phyloP scores from a whole-genome alignment of 1,140 invertebrate genomes.

The Orchesella cincta region DNA sequence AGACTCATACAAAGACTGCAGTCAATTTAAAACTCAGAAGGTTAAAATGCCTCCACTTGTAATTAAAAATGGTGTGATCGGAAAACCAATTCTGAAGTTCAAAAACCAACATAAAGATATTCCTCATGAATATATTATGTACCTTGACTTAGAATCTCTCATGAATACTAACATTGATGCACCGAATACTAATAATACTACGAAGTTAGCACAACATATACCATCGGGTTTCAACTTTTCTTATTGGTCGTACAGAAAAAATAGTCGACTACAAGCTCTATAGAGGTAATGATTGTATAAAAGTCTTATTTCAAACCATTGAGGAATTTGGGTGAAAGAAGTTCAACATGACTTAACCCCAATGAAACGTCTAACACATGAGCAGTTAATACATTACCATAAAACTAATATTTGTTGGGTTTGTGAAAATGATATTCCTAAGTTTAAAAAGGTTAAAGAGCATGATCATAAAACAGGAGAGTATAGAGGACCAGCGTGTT shows the following conservation, averaged over 20 bases:
- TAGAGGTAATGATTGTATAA: neutral
- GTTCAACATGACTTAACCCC: neutral
- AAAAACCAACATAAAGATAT: conserved; percentile 2
- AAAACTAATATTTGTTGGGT: neutral
- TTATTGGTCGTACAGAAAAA: conserved; percentile 6
- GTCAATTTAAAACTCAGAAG: conserved; percentile 13
- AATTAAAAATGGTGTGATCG: neutral
- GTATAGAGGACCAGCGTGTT: neutral
- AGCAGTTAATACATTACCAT: neutral
- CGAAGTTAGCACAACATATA: conserved; percentile 13
- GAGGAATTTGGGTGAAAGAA: neutral
- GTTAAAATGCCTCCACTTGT: conserved; percentile 6
- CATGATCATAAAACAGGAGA: conserved; percentile 3
- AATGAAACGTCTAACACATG: neutral
- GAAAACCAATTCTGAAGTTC: conserved; percentile 19
- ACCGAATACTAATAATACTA: neutral
- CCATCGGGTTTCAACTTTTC: conserved; percentile 29
- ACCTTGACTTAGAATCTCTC: neutral
- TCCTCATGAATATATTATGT: conserved; percentile 8
- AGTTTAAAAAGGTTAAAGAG: neutral
- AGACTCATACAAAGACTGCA: conserved; percentile 5
- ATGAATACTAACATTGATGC: neutral
- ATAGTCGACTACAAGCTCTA: neutral
- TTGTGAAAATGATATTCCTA: neutral
- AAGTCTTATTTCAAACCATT: conserved; percentile 28